Evolutionary conservation across 2,797 vertebrate genomes (phyloP).

Genomic region (Xenopus petersii): DNA sequence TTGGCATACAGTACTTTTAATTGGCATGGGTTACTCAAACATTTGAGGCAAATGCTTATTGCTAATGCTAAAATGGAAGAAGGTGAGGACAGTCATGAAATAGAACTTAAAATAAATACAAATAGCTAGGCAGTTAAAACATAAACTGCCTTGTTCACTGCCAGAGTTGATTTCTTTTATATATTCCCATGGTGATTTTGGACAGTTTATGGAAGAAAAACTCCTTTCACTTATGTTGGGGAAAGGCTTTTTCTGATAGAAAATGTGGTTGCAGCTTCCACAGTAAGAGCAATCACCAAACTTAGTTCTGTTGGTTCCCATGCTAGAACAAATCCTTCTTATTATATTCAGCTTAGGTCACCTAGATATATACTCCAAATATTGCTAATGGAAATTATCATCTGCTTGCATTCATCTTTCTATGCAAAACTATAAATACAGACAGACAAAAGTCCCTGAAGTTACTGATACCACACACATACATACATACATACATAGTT

Average conservation of each 20-base stretch:
- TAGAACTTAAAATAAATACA: constrained; percentile 4
- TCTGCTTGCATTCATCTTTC: too few species aligned
- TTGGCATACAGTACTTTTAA: constrained; percentile 84
- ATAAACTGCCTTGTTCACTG: neutral
- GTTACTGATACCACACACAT: too few species aligned
- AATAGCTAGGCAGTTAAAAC: neutral
- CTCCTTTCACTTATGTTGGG: constrained; percentile 46
- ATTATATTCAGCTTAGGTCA: too few species aligned
- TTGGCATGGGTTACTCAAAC: constrained; percentile 87
- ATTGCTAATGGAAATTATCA: too few species aligned
- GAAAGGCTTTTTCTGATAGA: constrained; percentile 30
- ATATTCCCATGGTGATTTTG: constrained; percentile 30
- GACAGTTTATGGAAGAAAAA: constrained; percentile 29
- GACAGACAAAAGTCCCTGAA: too few species aligned
- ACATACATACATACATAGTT: too few species aligned
- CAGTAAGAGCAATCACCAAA: neutral
- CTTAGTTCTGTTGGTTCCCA: neutral
- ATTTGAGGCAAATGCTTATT: constrained; percentile 95
- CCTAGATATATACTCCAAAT: too few species aligned
- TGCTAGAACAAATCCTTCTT: neutral
- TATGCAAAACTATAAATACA: too few species aligned
- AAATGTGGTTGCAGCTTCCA: constrained; percentile 28
- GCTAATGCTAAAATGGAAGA: constrained; percentile 91
- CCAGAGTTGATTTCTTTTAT: constrained; percentile 19
- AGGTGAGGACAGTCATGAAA: constrained; percentile 66